A percentile compares a stretch with the other conserved stretches of the same genome.
Evolutionary conservation across 2,113 vertebrate genomes (phyloP).

Genomic region (Spermophilus dauricus): DNA sequence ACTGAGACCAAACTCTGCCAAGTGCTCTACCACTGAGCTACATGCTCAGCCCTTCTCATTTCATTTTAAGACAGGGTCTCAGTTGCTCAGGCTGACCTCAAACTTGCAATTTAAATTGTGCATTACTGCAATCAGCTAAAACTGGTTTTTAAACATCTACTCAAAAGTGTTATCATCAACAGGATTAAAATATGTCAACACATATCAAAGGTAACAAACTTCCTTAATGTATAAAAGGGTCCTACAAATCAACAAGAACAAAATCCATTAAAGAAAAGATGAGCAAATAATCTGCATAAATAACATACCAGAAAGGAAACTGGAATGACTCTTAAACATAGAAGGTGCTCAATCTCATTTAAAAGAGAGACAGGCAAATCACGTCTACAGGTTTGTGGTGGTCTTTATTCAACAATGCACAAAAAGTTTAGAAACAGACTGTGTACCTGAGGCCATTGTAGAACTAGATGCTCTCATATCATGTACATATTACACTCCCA

Average conservation of each 20-base stretch:
- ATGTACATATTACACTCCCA: neutral
- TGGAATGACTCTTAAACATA: neutral
- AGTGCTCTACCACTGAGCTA: neutral
- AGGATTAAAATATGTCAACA: neutral
- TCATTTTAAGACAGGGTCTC: neutral
- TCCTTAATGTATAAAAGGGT: neutral
- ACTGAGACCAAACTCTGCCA: too few species aligned
- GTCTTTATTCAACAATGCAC: neutral
- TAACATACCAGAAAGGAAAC: neutral
- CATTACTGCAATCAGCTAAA: neutral
- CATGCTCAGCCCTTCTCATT: neutral
- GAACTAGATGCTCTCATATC: neutral
- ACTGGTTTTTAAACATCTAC: neutral
- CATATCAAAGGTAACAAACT: neutral
- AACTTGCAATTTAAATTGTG: neutral
- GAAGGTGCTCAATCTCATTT: constrained; percentile 26
- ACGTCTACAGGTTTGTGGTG: neutral
- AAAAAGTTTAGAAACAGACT: neutral
- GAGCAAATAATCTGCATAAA: neutral
- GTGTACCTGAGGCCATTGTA: neutral
- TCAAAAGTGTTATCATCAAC: neutral
- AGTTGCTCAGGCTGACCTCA: neutral
- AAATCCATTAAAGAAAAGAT: neutral
- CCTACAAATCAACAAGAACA: neutral
- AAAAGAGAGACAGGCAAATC: neutral